These are phyloP conservation scores for Sebastes matsubarae DNA, from an alignment of 2,797 vertebrate genomes.

Conservation along the genomic window DNA sequence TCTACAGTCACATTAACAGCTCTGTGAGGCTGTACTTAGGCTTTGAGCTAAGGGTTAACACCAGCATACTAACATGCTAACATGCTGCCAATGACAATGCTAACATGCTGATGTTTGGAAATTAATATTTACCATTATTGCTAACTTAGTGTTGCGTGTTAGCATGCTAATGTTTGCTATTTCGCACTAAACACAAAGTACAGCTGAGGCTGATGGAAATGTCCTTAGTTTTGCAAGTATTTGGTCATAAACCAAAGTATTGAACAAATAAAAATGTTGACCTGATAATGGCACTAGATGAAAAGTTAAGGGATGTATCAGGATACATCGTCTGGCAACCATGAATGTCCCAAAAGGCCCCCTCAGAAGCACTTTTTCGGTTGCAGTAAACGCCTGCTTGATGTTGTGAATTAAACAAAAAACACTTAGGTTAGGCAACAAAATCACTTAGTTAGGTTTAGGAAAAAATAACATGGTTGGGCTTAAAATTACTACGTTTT, in stretches of 20 bases:
- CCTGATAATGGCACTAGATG: not conserved
- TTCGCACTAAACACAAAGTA: not conserved
- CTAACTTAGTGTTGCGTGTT: not conserved
- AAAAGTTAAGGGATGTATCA: not conserved
- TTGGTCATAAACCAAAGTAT: not conserved
- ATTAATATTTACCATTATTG: not conserved
- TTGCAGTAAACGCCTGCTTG: accelerated
- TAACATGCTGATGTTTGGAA: not conserved
- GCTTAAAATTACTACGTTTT: no score
- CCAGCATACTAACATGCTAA: not conserved
- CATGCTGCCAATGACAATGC: not conserved
- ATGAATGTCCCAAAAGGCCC: not conserved
- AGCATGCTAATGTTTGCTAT: not conserved
- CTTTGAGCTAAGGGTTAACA: not conserved
- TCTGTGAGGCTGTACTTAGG: not conserved
- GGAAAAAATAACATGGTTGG: no score
- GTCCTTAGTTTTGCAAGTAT: not conserved
- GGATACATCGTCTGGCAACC: not conserved
- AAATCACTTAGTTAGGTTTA: no score
- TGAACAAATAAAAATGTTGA: not conserved
- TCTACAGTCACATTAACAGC: no score
- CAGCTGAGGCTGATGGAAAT: not conserved
- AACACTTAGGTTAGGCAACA: no score
- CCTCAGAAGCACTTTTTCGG: no score
- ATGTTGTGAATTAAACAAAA: no score